phyloP scores from a whole-genome alignment of 2,888 invertebrate genomes.

The Caradrina kadenii region DNA sequence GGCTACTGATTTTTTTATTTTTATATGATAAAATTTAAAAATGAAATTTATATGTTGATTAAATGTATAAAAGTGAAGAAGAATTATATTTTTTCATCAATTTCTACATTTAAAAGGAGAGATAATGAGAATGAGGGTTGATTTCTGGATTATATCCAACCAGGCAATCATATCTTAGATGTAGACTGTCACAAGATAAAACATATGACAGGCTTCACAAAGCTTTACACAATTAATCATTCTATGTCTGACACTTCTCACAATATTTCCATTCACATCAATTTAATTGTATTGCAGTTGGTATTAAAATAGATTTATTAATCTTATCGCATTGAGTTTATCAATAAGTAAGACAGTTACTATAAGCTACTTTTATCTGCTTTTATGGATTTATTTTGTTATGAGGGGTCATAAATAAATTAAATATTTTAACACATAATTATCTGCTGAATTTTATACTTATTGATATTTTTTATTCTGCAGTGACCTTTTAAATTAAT shows the following conservation, averaged over 20 bases:
- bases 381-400: constrained; percentile 22
- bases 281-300: neutral
- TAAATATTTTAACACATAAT: neutral
- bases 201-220: neutral
- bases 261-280: neutral
- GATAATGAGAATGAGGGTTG: neutral
- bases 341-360: constrained; percentile 17
- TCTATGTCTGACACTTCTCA: neutral
- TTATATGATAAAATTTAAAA: no score
- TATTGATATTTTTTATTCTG: neutral
- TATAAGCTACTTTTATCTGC: constrained; percentile 15
- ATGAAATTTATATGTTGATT: no score
- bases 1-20: no score
- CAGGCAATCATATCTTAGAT: no score
- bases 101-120: neutral
- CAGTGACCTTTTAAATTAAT: no score
- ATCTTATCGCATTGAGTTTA: constrained; percentile 45
- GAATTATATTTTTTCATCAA: neutral
- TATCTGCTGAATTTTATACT: neutral
- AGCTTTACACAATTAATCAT: neutral
- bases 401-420: constrained; percentile 12
- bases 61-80: no score
- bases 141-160: constrained; percentile 8
- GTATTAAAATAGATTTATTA: constrained; percentile 3
- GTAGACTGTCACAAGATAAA: neutral